Evolutionary conservation across 2,113 vertebrate genomes (phyloP).

Genomic region (Cyprichromis sp.): DNA sequence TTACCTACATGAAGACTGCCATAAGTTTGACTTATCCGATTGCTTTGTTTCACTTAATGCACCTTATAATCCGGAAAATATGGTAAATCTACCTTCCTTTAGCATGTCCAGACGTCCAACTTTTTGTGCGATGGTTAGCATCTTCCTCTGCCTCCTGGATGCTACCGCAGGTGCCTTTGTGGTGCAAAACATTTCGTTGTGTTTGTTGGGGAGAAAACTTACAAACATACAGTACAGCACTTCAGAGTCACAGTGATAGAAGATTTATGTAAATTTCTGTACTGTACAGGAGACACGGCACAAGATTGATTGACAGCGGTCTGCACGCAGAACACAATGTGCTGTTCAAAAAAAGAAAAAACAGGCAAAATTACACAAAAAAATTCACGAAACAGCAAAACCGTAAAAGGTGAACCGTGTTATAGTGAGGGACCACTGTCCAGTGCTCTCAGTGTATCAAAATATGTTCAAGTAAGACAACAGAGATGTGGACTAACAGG

Average conservation of each 20-base stretch:
- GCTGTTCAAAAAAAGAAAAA: neutral
- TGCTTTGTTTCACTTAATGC: neutral
- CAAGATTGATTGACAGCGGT: fast-evolving
- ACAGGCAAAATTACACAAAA: neutral
- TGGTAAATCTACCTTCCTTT: neutral
- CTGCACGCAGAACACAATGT: fast-evolving
- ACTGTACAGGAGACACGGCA: neutral
- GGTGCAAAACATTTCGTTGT: neutral
- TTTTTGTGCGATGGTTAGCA: neutral
- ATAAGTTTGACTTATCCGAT: fast-evolving
- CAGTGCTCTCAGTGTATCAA: neutral
- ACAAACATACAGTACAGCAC: fast-evolving
- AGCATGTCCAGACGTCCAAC: neutral
- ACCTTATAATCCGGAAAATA: fast-evolving
- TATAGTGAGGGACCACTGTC: neutral
- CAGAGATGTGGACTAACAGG: neutral
- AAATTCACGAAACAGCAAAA: fast-evolving
- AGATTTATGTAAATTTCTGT: neutral
- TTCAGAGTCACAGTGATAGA: neutral
- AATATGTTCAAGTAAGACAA: neutral
- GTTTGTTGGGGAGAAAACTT: neutral
- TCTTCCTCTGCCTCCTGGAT: neutral
- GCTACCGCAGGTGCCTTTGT: neutral
- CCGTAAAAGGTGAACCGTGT: fast-evolving
- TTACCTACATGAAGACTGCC: neutral